Conservation (phyloP, 2,888 invertebrate genomes). For the Himalopsyche japonica region DNA sequence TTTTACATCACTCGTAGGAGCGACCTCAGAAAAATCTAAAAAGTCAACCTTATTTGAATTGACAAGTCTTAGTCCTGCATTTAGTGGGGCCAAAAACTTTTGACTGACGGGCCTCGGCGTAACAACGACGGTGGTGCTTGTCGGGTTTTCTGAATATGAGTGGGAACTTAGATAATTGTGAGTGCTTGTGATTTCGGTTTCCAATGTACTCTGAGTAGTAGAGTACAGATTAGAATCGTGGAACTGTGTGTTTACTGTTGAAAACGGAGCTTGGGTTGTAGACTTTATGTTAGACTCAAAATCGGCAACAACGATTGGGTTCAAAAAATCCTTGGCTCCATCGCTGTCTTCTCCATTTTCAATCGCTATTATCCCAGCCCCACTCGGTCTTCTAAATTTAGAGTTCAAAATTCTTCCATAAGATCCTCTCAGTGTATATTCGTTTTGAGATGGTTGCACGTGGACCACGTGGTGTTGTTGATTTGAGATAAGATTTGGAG, state of each 20-base stretch:
- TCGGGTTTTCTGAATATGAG: conserved; percentile 3
- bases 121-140: conserved; percentile 49
- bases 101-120: conserved; percentile 61
- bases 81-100: conserved; percentile 64
- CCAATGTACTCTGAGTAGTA: conserved; percentile 43
- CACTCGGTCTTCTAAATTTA: conserved; percentile 21
- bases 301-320: conserved; percentile 50
- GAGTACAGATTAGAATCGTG: conserved; percentile 34
- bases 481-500: background rate
- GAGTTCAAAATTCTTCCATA: conserved; percentile 19
- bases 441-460: conserved; percentile 21
- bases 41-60: conserved; percentile 53
- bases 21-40: conserved; percentile 46
- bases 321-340: conserved; percentile 5
- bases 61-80: conserved; percentile 61
- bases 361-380: conserved; percentile 35
- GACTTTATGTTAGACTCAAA: conserved; percentile 37
- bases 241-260: conserved; percentile 6
- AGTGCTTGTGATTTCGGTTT: conserved; percentile 42
- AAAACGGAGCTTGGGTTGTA: background rate
- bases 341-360: conserved; percentile 19
- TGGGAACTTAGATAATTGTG: conserved; percentile 12
- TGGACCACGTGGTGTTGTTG: conserved; percentile 8
- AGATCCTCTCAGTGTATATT: conserved; percentile 29
- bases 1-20: conserved; percentile 51